Evolutionary conservation across 2,797 vertebrate species (phyloP).

Genomic region (Antennarius maculatus): DNA sequence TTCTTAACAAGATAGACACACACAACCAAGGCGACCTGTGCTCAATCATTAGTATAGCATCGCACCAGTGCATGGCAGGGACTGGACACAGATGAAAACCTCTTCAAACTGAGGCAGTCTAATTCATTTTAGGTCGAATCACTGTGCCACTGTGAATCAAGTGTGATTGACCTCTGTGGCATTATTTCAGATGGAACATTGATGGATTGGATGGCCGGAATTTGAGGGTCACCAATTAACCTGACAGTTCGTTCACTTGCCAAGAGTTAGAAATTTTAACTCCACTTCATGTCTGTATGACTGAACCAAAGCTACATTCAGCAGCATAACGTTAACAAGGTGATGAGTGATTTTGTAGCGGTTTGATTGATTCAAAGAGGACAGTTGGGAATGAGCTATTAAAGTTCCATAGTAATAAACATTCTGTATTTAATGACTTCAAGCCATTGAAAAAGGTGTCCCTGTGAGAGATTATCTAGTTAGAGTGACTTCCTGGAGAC

Average conservation of each 20-base stretch:
- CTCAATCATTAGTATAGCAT: slow-evolving; percentile 49
- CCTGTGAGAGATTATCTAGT: background rate
- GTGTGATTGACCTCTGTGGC: slow-evolving; percentile 1
- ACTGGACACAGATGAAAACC: slow-evolving; percentile 42
- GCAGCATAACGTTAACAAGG: background rate
- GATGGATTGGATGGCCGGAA: background rate
- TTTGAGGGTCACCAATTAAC: background rate
- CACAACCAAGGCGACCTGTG: slow-evolving; percentile 38
- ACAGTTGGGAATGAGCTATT: too few relatives aligned
- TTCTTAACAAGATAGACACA: slow-evolving; percentile 32
- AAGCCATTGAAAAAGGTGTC: background rate
- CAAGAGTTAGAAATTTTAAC: background rate
- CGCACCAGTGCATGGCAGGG: slow-evolving; percentile 34
- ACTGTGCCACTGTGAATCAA: background rate
- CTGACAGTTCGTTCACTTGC: slow-evolving; percentile 2
- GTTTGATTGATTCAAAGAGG: too few relatives aligned
- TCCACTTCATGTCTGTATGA: background rate
- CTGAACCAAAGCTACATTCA: background rate
- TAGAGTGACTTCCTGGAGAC: background rate
- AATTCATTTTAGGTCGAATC: background rate
- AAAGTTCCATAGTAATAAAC: too few relatives aligned
- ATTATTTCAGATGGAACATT: slow-evolving; percentile 2
- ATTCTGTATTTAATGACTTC: too few relatives aligned
- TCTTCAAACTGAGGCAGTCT: slow-evolving; percentile 25
- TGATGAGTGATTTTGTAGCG: too few relatives aligned